Conservation (phyloP, 2,113 vertebrate genomes). For the Microcebus jonahi region DNA sequence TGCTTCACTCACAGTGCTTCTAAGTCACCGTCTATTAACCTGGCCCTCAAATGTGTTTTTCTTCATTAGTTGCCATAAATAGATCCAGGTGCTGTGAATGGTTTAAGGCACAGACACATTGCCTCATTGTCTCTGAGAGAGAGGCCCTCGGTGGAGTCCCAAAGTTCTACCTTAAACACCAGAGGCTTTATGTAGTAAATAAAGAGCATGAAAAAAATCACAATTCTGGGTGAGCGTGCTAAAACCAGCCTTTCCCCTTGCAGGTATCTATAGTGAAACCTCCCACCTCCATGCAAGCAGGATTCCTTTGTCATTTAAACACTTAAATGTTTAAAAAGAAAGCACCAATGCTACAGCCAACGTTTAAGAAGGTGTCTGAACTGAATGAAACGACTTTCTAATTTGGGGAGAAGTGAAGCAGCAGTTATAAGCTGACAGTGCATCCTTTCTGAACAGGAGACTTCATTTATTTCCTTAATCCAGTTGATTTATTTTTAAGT, state of each 20-base stretch:
- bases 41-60: background rate
- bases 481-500: slow-evolving; percentile 21
- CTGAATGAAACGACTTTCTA: background rate
- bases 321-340: background rate
- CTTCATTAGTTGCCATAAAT: background rate
- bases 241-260: background rate
- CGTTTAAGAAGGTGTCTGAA: background rate
- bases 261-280: background rate
- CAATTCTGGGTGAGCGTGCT: background rate
- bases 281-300: background rate
- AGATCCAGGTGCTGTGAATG: background rate
- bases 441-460: background rate
- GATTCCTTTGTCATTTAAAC: background rate
- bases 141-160: background rate
- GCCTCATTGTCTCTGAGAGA: background rate
- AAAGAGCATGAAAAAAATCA: background rate
- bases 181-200: background rate
- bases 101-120: background rate
- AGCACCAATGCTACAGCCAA: background rate
- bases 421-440: background rate
- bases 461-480: background rate
- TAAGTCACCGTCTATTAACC: background rate
- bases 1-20: background rate
- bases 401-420: background rate
- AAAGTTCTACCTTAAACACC: background rate